phyloP scores from a whole-genome alignment of 2,113 vertebrate species.

The Diphyllodes magnificus region DNA sequence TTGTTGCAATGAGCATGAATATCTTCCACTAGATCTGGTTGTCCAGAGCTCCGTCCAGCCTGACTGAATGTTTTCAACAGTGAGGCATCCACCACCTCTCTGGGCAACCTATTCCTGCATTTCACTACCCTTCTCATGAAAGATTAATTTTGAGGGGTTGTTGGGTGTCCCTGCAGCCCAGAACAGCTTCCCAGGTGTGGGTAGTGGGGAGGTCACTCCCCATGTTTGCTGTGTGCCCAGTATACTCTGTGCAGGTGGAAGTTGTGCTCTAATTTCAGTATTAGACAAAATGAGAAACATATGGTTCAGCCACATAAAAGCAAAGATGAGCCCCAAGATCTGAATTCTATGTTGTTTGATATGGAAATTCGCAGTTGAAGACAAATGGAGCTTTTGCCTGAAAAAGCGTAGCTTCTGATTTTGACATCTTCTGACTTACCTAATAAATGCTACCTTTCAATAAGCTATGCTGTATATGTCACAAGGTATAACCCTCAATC shows the following conservation, averaged over 20 bases:
- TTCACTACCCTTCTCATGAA: neutral
- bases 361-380: neutral
- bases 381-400: neutral
- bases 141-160: neutral
- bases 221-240: neutral
- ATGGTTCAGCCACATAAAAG: rapidly evolving
- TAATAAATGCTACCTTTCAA: neutral
- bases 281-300: neutral
- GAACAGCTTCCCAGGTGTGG: neutral
- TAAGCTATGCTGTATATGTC: neutral
- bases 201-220: rapidly evolving
- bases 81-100: neutral
- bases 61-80: neutral
- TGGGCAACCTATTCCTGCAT: neutral
- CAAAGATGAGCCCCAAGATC: neutral
- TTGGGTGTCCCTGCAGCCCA: neutral
- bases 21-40: neutral
- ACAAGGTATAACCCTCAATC: neutral
- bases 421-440: neutral
- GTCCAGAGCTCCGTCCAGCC: rapidly evolving
- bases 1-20: neutral
- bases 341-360: neutral
- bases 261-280: neutral
- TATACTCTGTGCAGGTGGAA: neutral
- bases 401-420: neutral